Percentiles rank a stretch among this genome's conserved stretches.
These are phyloP conservation scores for Idaea aversata DNA, from an alignment of 2,888 invertebrate genomes.

Conservation along the genomic window DNA sequence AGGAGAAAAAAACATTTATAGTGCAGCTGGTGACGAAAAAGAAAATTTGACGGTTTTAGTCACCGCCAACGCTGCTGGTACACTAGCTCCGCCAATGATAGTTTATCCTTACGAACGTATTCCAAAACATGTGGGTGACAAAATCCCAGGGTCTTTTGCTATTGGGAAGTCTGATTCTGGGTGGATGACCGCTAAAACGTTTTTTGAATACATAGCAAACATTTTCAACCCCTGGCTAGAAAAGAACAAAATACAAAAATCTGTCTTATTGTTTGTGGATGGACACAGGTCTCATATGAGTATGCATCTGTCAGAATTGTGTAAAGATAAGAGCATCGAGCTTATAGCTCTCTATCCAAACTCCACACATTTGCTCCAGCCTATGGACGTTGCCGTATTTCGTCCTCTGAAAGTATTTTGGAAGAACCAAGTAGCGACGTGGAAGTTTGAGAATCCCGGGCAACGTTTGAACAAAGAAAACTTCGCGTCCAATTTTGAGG, in stretches of 20 bases:
- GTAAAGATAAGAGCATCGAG: too few species aligned
- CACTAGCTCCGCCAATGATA: conserved; percentile 6
- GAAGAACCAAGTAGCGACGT: conserved; percentile 3
- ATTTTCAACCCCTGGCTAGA: conserved; percentile 6
- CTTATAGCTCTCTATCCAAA: too few species aligned
- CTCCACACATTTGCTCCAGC: too few species aligned
- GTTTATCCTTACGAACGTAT: conserved; percentile 12
- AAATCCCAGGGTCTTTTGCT: conserved; percentile 2
- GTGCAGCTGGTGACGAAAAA: conserved; percentile 26
- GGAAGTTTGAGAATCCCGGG: conserved; percentile 11
- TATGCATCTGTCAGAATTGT: too few species aligned
- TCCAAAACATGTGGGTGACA: conserved; percentile 5
- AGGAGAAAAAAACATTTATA: conserved; percentile 38
- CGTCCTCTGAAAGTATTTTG: conserved; percentile 17
- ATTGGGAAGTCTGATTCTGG: conserved; percentile 13
- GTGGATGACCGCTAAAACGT: conserved; percentile 16
- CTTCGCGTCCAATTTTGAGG: too few species aligned
- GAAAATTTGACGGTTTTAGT: conserved; percentile 5
- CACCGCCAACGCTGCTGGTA: conserved; percentile 12
- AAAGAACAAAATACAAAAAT: conserved; percentile 3
- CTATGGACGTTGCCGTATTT: too few species aligned
- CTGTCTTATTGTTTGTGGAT: background rate
- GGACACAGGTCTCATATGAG: too few species aligned
- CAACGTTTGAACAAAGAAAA: conserved; percentile 16
- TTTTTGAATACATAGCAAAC: conserved; percentile 10